A percentile compares a stretch with the other conserved stretches of the same genome.
Evolutionary conservation across 2,888 invertebrate species (phyloP).

Genomic region (Lochmaea capreae): DNA sequence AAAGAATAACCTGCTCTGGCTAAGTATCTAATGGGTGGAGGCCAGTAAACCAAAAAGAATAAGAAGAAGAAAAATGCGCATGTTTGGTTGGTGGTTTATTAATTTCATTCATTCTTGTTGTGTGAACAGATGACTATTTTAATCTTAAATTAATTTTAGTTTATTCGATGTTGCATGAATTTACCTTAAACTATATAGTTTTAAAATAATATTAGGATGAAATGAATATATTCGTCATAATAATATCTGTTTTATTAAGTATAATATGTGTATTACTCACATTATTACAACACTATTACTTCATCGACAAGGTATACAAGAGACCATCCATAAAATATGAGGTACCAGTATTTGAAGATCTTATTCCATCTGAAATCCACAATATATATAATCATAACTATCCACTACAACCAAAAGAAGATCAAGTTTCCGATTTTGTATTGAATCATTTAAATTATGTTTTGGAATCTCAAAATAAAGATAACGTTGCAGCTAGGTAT

Average conservation of each 20-base stretch:
- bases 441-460: constrained; percentile 57
- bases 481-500: constrained; percentile 38
- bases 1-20: too few relatives aligned
- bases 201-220: constrained; percentile 27
- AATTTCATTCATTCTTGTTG: too few relatives aligned
- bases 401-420: constrained; percentile 49
- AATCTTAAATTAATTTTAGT: too few relatives aligned
- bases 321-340: constrained; percentile 53
- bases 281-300: constrained; percentile 61
- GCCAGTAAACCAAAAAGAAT: too few relatives aligned
- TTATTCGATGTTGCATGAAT: too few relatives aligned
- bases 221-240: constrained; percentile 54
- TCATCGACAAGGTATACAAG: constrained; percentile 55
- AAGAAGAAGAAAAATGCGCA: too few relatives aligned
- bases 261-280: constrained; percentile 62
- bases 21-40: too few relatives aligned
- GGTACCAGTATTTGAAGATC: constrained; percentile 62
- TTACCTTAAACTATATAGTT: not conserved
- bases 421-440: constrained; percentile 54
- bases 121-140: too few relatives aligned
- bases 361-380: constrained; percentile 59
- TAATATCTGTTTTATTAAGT: constrained; percentile 61
- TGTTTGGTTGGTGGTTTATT: too few relatives aligned
- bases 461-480: constrained; percentile 52
- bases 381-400: constrained; percentile 50